Percentiles rank a stretch among this genome's conserved stretches.
Conservation (phyloP, 2,797 vertebrate genomes). For the Notolepis coatsorum region DNA sequence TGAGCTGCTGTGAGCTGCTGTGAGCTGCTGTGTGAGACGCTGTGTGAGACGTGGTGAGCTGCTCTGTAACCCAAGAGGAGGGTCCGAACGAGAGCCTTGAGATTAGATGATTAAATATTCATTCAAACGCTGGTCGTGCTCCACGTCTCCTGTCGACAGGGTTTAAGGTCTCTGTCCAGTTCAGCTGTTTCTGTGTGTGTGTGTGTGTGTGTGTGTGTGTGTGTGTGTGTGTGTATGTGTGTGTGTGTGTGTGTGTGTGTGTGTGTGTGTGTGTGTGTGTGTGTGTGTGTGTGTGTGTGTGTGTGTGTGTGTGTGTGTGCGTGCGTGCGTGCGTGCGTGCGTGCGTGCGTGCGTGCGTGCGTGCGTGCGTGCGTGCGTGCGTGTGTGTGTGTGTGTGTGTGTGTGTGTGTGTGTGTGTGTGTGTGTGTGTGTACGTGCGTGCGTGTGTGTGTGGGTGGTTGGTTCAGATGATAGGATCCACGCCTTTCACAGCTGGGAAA, state of each 20-base stretch:
- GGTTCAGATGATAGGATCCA: constrained; percentile 44
- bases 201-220: constrained; percentile 2
- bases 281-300: not conserved
- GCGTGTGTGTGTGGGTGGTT: not conserved
- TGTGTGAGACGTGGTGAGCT: constrained; percentile 34
- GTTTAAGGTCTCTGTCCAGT: constrained; percentile 43
- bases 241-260: not conserved
- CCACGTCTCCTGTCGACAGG: constrained; percentile 1
- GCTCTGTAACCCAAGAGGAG: constrained; percentile 44
- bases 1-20: too few species aligned
- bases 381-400: not conserved
- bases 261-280: not conserved
- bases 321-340: too few species aligned
- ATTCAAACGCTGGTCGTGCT: constrained; percentile 27
- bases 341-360: not conserved
- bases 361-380: not conserved
- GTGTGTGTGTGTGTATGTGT: constrained; percentile 26
- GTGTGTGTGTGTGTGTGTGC: not conserved
- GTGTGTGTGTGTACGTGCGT: not conserved
- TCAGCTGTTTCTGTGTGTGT: not conserved
- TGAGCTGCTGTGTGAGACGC: too few species aligned
- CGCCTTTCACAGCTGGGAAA: constrained; percentile 22
- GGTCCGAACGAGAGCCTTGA: constrained; percentile 30
- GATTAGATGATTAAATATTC: constrained; percentile 56
- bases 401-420: too few species aligned